These are phyloP conservation scores for Eretmocerus hayati DNA, from an alignment of 2,888 invertebrate species.

Conservation along the genomic window DNA sequence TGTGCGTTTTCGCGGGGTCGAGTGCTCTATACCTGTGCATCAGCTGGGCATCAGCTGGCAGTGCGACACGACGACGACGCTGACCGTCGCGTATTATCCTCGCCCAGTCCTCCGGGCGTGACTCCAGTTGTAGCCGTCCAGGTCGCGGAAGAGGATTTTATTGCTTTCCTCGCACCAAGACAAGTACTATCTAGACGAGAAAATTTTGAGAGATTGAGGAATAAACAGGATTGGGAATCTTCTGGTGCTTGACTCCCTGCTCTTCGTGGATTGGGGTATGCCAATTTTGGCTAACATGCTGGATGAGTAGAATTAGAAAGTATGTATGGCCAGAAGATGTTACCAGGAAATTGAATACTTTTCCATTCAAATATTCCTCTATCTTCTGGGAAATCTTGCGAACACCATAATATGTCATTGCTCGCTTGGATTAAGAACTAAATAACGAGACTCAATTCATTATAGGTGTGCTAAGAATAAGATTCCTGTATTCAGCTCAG, in stretches of 20 bases:
- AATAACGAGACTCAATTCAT: slow-evolving; percentile 84
- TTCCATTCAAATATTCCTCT: neutral
- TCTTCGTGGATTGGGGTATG: slow-evolving; percentile 95
- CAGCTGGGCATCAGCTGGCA: too few relatives aligned
- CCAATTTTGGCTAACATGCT: slow-evolving; percentile 89
- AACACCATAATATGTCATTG: slow-evolving; percentile 86
- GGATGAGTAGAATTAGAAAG: slow-evolving; percentile 70
- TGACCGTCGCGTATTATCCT: too few relatives aligned
- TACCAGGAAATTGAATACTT: slow-evolving; percentile 1
- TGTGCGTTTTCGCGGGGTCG: too few relatives aligned
- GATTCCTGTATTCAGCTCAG: slow-evolving; percentile 97
- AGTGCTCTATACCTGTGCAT: too few relatives aligned
- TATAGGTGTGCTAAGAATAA: slow-evolving; percentile 96
- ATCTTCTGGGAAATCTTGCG: slow-evolving; percentile 58
- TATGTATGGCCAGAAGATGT: slow-evolving; percentile 27
- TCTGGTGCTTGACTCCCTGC: slow-evolving; percentile 95
- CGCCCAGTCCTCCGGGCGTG: too few relatives aligned
- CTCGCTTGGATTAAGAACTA: slow-evolving; percentile 82
- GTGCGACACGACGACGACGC: too few relatives aligned
- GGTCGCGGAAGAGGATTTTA: slow-evolving; percentile 97
- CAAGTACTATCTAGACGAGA: slow-evolving; percentile 73
- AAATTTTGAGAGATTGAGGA: slow-evolving; percentile 71
- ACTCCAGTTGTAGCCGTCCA: slow-evolving; percentile 98
- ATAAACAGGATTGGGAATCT: slow-evolving; percentile 91
- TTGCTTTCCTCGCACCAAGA: slow-evolving; percentile 95